Base-by-base conservation (phyloP, 1,140 invertebrate species). In the Lucilia cuprina region DNA sequence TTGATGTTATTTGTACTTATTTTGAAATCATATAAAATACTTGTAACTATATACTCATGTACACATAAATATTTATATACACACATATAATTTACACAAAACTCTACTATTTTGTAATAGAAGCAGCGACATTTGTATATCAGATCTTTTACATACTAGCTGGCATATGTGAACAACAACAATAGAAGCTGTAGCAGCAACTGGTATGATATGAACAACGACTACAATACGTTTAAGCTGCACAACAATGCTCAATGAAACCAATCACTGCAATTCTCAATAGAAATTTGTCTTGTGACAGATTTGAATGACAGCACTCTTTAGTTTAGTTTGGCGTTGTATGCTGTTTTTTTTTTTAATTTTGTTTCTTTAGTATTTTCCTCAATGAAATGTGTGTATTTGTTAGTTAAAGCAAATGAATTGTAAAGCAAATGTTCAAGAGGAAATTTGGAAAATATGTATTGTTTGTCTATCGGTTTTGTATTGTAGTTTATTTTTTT, bases 231-330 rank as follows among this genome's bases (percentile, higher is more conserved):
- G n/a, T 70, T 70, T 70, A 70, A 60, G 14, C 14, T 21, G 19
- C 13, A 82, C 50, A n/a, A 34, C 77, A 49, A 77, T 41, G 14
- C 74, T 77, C 74, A 47, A 80, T 80, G 41, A 80, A 80, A 80
- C 77, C 77, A 80, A 80, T 80, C 77, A 80, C 77, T 50, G 77
- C 77, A 80, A 21, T 49, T 19, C 41, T 80, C 77, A 80, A 80
- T 80, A 49, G n/a, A 80, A 80, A 80, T 83, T 83, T 83, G 82
- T 83, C 82, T 83, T 70, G n/a, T 74, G 82, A 70, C 82, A 83
- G 82, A 83, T 83, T 83, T 83, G 82, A 83, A 74, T 83, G 82
- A 83, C 82, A 80, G 41, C 77, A 80, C 77, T 49, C 47, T 49
- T 19, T 30, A 4, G 34, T 80, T 80, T 49, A 25, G 77, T 50